phyloP scores from a whole-genome alignment of 2,113 vertebrate species.

The Pycnonotus jocosus region DNA sequence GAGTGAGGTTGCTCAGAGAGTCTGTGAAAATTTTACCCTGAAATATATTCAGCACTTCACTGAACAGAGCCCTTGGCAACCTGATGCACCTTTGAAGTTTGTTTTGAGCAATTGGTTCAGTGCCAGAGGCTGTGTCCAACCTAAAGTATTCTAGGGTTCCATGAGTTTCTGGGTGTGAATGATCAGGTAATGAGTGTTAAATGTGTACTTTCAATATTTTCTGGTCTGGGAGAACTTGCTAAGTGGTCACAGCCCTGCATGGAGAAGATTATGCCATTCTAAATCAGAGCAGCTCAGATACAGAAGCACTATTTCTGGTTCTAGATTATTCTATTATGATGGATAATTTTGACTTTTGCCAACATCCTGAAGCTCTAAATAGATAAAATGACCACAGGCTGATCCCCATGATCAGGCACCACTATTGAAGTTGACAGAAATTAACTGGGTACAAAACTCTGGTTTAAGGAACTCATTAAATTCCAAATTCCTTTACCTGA shows the following conservation, averaged over 20 bases:
- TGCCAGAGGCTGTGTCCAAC: neutral
- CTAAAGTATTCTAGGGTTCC: neutral
- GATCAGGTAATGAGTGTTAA: neutral
- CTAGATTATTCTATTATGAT: neutral
- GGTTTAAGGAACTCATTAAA: neutral
- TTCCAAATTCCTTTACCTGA: neutral
- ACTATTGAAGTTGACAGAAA: neutral
- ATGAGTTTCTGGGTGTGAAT: neutral
- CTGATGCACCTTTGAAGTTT: neutral
- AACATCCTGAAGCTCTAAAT: neutral
- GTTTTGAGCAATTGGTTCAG: neutral
- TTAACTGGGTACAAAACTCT: neutral
- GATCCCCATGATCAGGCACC: fast-evolving
- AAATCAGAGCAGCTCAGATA: neutral
- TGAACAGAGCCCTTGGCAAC: neutral
- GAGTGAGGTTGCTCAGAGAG: neutral
- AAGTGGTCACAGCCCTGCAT: neutral
- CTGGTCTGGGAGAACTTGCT: neutral
- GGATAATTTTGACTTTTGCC: neutral
- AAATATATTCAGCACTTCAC: neutral
- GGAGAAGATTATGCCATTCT: neutral
- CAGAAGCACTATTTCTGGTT: neutral
- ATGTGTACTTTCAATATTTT: neutral
- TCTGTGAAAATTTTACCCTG: neutral
- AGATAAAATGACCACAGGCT: neutral